Conservation (phyloP, 2,888 invertebrate species). For the Resseliella maxima region DNA sequence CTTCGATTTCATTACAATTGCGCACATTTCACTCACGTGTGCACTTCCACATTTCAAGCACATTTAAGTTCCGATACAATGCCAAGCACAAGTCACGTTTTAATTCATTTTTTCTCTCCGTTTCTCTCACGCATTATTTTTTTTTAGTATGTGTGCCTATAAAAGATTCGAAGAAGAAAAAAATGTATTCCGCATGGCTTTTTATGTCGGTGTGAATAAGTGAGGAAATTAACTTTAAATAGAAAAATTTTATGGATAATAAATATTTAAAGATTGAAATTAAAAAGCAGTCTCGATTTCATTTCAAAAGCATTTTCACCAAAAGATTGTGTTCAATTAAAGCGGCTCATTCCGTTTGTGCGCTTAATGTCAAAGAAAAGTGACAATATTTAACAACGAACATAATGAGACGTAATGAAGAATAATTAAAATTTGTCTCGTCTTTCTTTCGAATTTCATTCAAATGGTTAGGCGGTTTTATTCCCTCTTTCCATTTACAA, state of each 20-base stretch:
- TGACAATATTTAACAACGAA: slow-evolving; percentile 15
- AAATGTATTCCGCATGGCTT: neutral
- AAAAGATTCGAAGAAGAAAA: neutral
- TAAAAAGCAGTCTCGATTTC: slow-evolving; percentile 22
- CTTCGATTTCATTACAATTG: slow-evolving; percentile 33
- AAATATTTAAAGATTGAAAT: slow-evolving; percentile 15
- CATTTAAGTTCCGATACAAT: neutral
- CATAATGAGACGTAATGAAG: slow-evolving; percentile 25
- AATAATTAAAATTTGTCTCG: slow-evolving; percentile 46
- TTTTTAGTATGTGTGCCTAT: no score
- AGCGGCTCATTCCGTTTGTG: neutral
- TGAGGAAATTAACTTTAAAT: slow-evolving; percentile 26
- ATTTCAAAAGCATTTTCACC: neutral
- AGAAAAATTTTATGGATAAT: slow-evolving; percentile 35
- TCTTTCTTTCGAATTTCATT: slow-evolving; percentile 43
- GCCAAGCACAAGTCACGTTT: slow-evolving; percentile 10
- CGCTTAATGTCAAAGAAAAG: neutral
- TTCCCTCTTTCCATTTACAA: neutral
- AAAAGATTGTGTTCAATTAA: slow-evolving; percentile 17
- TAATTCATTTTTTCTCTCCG: neutral
- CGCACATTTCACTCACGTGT: slow-evolving; percentile 39
- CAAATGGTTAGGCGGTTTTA: neutral
- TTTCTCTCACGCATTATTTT: no score
- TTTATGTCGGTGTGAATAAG: neutral
- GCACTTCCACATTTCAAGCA: slow-evolving; percentile 17